Conservation (phyloP, 1,140 invertebrate genomes). For the Drosophila nigrodunni region DNA sequence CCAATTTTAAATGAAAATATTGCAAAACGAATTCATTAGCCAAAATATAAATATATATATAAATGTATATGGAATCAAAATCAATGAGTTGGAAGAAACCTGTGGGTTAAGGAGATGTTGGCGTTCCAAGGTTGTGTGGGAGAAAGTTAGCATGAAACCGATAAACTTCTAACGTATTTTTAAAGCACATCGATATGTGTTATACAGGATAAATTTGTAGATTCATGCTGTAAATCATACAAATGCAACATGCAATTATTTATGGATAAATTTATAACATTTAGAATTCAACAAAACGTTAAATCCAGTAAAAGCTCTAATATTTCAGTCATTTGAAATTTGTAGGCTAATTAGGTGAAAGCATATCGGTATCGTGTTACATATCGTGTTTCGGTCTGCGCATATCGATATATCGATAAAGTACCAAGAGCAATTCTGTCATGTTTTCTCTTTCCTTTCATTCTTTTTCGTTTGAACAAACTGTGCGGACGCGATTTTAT, state of each 20-base stretch:
- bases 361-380: constrained; percentile 1
- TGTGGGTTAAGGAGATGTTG: background rate
- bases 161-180: background rate
- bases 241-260: no score
- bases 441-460: constrained; percentile 39
- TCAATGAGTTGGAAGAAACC: no score
- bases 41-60: constrained; percentile 39
- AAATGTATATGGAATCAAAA: constrained; percentile 26
- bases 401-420: constrained; percentile 34
- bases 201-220: no score
- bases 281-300: no score
- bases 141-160: background rate
- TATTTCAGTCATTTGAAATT: no score
- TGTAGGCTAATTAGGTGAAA: background rate
- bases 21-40: constrained; percentile 68
- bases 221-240: background rate
- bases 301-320: no score
- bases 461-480: constrained; percentile 40
- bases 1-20: constrained; percentile 77
- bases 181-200: background rate
- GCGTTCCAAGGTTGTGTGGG: background rate
- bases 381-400: background rate
- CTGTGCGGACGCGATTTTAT: constrained; percentile 37
- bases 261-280: no score
- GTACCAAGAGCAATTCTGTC: constrained; percentile 13